These are phyloP conservation scores for Zelleria hepariella DNA, from an alignment of 2,888 invertebrate species.

Conservation along the genomic window DNA sequence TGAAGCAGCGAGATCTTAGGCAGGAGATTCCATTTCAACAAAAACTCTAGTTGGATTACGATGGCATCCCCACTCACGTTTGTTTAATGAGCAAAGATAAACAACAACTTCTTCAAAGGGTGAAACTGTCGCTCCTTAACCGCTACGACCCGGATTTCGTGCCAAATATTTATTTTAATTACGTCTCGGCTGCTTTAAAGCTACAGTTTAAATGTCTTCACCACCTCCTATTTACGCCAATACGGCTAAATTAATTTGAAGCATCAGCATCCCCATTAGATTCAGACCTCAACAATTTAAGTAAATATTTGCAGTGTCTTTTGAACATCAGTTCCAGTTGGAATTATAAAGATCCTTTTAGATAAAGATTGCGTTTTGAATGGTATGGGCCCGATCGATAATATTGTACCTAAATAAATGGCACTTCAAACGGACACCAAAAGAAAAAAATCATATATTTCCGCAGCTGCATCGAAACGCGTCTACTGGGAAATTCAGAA, in stretches of 20 bases:
- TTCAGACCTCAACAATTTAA: not conserved
- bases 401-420: not conserved
- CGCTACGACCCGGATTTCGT: slow-evolving; percentile 61
- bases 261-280: slow-evolving; percentile 11
- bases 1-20: not conserved
- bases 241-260: slow-evolving; percentile 36
- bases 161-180: slow-evolving; percentile 71
- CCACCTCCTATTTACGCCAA: slow-evolving; percentile 32
- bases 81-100: slow-evolving; percentile 67
- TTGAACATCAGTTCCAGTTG: not conserved
- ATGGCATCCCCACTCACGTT: slow-evolving; percentile 58
- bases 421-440: slow-evolving; percentile 10
- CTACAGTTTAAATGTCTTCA: slow-evolving; percentile 35
- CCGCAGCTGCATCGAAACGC: slow-evolving; percentile 28
- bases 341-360: not conserved
- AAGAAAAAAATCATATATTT: slow-evolving; percentile 23
- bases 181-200: slow-evolving; percentile 56
- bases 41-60: slow-evolving; percentile 35
- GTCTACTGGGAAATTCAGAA: slow-evolving; percentile 30
- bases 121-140: slow-evolving; percentile 64
- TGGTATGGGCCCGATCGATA: no score
- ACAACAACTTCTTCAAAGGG: slow-evolving; percentile 67
- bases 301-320: not conserved
- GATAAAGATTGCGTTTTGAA: not conserved
- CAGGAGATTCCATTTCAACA: not conserved